Base-by-base conservation (phyloP, 1,140 invertebrate species). In the Rhyzopertha dominica region DNA sequence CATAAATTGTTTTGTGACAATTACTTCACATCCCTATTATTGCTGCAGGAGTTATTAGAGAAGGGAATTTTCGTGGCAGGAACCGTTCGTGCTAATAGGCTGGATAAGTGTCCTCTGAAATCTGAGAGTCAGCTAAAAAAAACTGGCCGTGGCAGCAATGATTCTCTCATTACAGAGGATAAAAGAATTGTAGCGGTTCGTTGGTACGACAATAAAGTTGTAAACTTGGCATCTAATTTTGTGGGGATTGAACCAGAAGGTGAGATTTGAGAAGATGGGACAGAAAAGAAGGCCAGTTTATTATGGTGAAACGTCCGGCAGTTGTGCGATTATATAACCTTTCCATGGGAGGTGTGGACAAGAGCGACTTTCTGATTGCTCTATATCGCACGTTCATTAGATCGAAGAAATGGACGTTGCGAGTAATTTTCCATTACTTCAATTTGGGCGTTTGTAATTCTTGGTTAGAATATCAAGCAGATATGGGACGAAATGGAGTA, bases 291-390 rank as follows among this genome's bases (percentile, higher is more conserved):
- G 41, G 36, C 32, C 20, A 42, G 22, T 42, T 47, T 62, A 58
- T 63, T 48, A 37, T 61, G 19, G 53, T 66, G 13, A 47, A 59
- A 35, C 37, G 63, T 17, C 65, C 61, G 30, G 54, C 65, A 54
- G 41, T 66, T 8, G 53, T 67, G 50, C 52, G 32, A 24, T 8
- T 35, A 13, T 66, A 66, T 43, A 63, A 67, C 52, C 51, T 60
- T 23, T 55, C 55, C 7, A 68, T 68, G 62, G 66, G 66, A 29
- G 66, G 63, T 35, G 67, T 70, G 8, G 65, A 68, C 49, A 52
- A 58, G 12, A 35, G 63, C 38, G 62, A 68, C 53, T 49, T 49
- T 32, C 38, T 56, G 8, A 39, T 61, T n/a, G 32, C 41, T 30
- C 23, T 47, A 9, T 62, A 65, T 36, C 13, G 54, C 14, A 60